Evolutionary conservation across 2,888 invertebrate species (phyloP), one percentile per base, ranked within the genome.

Genomic region (Drosophila percnosoma): DNA sequence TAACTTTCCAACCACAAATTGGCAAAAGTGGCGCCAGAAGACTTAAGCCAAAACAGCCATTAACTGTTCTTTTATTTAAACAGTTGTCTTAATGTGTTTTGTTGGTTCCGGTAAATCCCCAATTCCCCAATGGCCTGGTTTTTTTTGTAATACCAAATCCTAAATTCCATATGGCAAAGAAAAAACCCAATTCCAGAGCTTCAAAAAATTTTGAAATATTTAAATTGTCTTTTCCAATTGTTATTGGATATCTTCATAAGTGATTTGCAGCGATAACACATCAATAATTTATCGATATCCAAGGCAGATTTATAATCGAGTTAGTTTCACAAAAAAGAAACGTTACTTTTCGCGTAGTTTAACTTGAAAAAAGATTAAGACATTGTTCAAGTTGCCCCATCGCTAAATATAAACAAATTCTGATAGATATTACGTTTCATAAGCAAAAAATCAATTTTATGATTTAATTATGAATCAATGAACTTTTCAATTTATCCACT

Each of bases 381-480:
- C 27, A 29, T 48, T 48, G 34, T 33, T 24, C 5, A 15, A 34
- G 34, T 55, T 65, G 48, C 18, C 34, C 52, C 53, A 63, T 64
- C 64, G 45, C 54, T 48, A 54, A 48, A 53, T 64, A 38, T 64
- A 61, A 13, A 49, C 21, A 38, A 36, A 52, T 67, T 72, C 49
- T 40, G 51, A 34, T 54, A 65, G 61, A 65, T 72, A 74, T 75
- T 72, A 57, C 42, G 72, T 66, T 68, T 75, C 62, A 72, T 76
- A 68, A 70, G 71, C 67, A 75, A 71, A 54, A 24, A 36, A 59
- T 29, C 65, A 70, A 75, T 57, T 72, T 78, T 72, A 72, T 75
- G 63, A 68, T 74, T 75, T 75, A 84, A 85, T 87, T 82, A 81
- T 76, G 81, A 87, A 84, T 86, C 86, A 86, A 86, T 87, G 87